A percentile compares a stretch with the other conserved stretches of the same genome.
phyloP scores from a whole-genome alignment of 2,888 invertebrate species.

The Rhogogaster chlorosoma region DNA sequence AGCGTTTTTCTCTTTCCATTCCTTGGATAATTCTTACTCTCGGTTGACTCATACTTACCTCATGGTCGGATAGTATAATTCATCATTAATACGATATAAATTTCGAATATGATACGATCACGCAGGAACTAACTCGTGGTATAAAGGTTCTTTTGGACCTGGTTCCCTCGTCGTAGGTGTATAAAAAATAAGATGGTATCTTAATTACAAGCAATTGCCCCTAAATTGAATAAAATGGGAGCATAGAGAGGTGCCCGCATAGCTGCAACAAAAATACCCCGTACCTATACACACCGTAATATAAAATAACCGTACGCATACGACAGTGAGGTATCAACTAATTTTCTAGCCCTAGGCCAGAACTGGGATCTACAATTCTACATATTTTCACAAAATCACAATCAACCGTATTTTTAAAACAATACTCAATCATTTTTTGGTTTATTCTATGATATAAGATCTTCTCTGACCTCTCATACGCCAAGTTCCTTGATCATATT shows the following conservation, averaged over 20 bases:
- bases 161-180: conserved; percentile 2
- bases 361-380: neutral
- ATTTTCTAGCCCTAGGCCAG: neutral
- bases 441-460: neutral
- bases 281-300: conserved; percentile 43
- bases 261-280: conserved; percentile 22
- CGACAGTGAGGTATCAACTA: neutral
- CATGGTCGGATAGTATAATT: neutral
- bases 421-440: neutral
- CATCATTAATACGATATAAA: neutral
- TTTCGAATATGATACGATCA: conserved; percentile 2
- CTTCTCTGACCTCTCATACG: neutral
- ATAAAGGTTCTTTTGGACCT: conserved; percentile 3
- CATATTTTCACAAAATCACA: neutral
- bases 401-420: neutral
- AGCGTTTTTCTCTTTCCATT: neutral
- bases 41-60: neutral
- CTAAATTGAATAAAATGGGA: conserved; percentile 41
- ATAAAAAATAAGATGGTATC: conserved; percentile 44
- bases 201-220: conserved; percentile 46
- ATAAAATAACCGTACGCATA: neutral
- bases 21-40: neutral
- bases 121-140: neutral
- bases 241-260: conserved; percentile 36
- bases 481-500: neutral